These are phyloP conservation scores for Anguilla rostrata DNA, from an alignment of 2,113 vertebrate species.

Conservation along the genomic window DNA sequence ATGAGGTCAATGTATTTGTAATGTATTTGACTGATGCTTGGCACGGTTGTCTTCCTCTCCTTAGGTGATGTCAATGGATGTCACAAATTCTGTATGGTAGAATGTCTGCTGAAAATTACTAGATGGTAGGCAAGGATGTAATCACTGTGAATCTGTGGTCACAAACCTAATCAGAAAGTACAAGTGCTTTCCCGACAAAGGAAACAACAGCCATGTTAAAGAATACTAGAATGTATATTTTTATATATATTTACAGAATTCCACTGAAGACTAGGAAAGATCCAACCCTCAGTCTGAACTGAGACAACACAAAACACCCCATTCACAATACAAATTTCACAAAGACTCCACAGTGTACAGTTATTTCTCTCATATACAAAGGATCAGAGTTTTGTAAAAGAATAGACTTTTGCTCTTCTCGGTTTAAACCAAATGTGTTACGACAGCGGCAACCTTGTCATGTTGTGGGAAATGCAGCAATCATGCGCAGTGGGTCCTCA, in stretches of 20 bases:
- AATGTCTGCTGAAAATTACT: no score
- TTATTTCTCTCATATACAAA: constrained; percentile 65
- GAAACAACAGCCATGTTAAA: constrained; percentile 20
- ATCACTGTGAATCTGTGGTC: neutral
- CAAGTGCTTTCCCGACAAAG: neutral
- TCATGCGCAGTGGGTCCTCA: constrained; percentile 52
- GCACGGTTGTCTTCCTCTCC: neutral
- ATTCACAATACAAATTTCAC: constrained; percentile 74
- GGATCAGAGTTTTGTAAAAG: constrained; percentile 69
- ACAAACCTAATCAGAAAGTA: neutral
- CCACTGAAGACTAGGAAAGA: constrained; percentile 41
- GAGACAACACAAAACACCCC: constrained; percentile 55
- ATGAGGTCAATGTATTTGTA: no score
- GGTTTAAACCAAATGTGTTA: constrained; percentile 39
- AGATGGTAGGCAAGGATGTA: neutral
- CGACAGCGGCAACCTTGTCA: constrained; percentile 31
- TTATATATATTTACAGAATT: constrained; percentile 68
- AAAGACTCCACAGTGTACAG: constrained; percentile 66
- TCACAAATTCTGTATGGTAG: neutral
- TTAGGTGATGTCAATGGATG: neutral
- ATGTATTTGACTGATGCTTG: no score
- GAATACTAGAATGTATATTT: constrained; percentile 55
- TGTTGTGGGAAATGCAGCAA: constrained; percentile 27
- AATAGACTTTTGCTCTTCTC: constrained; percentile 68
- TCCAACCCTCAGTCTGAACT: constrained; percentile 46